Evolutionary conservation across 1,140 invertebrate species (phyloP), one percentile per base, ranked within the genome.

Genomic region (Augochlora pura): DNA sequence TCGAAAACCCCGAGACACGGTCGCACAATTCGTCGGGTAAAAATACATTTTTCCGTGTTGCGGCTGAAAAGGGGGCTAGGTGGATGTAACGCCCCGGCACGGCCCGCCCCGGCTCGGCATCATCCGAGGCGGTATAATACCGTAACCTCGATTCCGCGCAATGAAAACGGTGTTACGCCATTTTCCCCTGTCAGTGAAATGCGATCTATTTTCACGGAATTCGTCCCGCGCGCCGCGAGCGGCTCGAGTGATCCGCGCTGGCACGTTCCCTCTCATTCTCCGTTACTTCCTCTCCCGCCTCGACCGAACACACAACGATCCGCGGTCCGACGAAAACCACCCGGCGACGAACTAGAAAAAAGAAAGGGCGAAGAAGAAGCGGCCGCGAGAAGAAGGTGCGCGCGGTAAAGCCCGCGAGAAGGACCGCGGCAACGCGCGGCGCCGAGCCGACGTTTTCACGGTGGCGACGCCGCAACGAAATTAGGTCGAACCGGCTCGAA

Each of bases 131-230:
- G 76, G 76, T 74, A 77, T 70, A 69, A 84, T 62, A 72, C 62
- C 49, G 83, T 80, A 83, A 84, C 83, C 81, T 68, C 81, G 81
- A 84, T 84, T 80, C 57, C 59, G 12, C 39, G 49, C 65, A 18
- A 71, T 73, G 70, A 60, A 70, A 82, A 83, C 57, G 77, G 49
- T 12, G 81, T 83, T 84, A 80, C 81, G 76, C 62, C 77, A 84
- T 75, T 84, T 84, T 65, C 52, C 52, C 70, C 70, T 63, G 75
- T 77, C 68, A 23, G 75, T 72, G 76, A 78, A 72, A 78, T 72
- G 76, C 38, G 76, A 78, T 78, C 76, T 32, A 72, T 78, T 72
- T 72, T 57, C 60, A 42, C 60, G 60, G 69, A 65, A 78, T 64
- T 25, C 10, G 32, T 4, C 32, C 46, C 25, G 10, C 32, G 62